Evolutionary conservation across 2,888 invertebrate species (phyloP).

Genomic region (Mantis religiosa): DNA sequence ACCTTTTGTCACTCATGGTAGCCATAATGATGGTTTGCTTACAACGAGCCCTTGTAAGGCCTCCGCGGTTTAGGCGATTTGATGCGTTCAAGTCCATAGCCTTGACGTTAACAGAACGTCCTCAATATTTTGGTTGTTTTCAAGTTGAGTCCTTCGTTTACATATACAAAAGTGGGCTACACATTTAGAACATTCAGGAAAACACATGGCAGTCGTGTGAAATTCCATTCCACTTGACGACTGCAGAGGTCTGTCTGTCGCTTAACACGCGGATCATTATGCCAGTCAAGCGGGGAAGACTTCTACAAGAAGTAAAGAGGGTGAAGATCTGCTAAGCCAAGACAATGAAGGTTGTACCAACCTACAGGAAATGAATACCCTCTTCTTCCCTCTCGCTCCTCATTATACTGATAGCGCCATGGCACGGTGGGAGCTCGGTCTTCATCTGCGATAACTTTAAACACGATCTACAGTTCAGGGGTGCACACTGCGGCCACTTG

Average conservation of each 20-base stretch:
- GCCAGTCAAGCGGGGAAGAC: background rate
- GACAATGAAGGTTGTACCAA: slow-evolving; percentile 11
- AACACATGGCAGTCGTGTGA: background rate
- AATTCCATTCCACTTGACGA: background rate
- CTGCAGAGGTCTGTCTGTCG: background rate
- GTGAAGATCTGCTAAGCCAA: background rate
- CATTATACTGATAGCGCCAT: slow-evolving; percentile 11
- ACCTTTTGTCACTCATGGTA: no score
- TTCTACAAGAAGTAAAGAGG: background rate
- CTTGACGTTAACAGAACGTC: no score
- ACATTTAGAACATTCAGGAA: no score
- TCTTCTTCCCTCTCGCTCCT: background rate
- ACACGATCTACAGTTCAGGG: background rate
- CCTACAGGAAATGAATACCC: slow-evolving; percentile 11
- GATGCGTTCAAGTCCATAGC: no score
- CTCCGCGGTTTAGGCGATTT: no score
- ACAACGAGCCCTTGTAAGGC: no score
- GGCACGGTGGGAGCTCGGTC: background rate
- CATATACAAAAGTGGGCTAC: no score
- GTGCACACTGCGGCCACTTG: background rate
- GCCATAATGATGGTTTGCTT: no score
- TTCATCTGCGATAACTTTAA: background rate
- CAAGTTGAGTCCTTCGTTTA: no score
- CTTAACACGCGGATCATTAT: background rate
- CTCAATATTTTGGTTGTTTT: no score